Evolutionary conservation across 1,140 invertebrate species (phyloP).

Genomic region (Proctacanthus coquilletti): DNA sequence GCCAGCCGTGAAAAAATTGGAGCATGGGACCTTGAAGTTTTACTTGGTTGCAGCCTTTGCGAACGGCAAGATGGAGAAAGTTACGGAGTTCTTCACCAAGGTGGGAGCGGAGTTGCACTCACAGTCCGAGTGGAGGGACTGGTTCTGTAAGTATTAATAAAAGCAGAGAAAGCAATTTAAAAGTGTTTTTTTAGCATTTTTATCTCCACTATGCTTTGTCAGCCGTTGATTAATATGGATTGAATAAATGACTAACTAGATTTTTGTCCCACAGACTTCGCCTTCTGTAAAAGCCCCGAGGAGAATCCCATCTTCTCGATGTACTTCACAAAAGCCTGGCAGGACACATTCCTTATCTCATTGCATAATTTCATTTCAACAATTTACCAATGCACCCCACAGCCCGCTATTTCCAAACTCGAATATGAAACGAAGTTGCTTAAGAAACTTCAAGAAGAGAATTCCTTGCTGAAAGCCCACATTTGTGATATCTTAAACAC

Average conservation of each 20-base stretch:
- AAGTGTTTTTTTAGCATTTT: slow-evolving; percentile 6
- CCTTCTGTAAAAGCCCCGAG: slow-evolving; percentile 81
- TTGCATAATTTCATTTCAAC: slow-evolving; percentile 87
- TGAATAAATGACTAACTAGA: slow-evolving; percentile 4
- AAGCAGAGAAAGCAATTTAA: background rate
- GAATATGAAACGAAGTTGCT: slow-evolving; percentile 71
- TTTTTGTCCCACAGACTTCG: slow-evolving; percentile 51
- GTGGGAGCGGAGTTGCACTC: slow-evolving; percentile 75
- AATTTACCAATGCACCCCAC: slow-evolving; percentile 72
- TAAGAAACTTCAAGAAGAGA: slow-evolving; percentile 69
- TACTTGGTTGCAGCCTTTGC: slow-evolving; percentile 76
- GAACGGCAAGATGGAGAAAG: slow-evolving; percentile 67
- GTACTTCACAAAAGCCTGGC: slow-evolving; percentile 87
- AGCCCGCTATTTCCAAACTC: slow-evolving; percentile 67
- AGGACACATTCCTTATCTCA: slow-evolving; percentile 85
- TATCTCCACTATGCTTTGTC: slow-evolving; percentile 5
- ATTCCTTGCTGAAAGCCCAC: slow-evolving; percentile 47
- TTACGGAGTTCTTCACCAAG: slow-evolving; percentile 80
- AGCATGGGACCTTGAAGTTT: slow-evolving; percentile 75
- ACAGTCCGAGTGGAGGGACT: slow-evolving; percentile 88
- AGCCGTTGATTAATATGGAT: slow-evolving; percentile 5
- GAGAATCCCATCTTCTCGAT: slow-evolving; percentile 74
- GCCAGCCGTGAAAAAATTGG: slow-evolving; percentile 69
- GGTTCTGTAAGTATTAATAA: slow-evolving; percentile 66
- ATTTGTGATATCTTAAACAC: too few species aligned